Percentiles rank a stretch among this genome's conserved stretches.
phyloP scores from a whole-genome alignment of 2,888 invertebrate species.

The Girardia tigrina region DNA sequence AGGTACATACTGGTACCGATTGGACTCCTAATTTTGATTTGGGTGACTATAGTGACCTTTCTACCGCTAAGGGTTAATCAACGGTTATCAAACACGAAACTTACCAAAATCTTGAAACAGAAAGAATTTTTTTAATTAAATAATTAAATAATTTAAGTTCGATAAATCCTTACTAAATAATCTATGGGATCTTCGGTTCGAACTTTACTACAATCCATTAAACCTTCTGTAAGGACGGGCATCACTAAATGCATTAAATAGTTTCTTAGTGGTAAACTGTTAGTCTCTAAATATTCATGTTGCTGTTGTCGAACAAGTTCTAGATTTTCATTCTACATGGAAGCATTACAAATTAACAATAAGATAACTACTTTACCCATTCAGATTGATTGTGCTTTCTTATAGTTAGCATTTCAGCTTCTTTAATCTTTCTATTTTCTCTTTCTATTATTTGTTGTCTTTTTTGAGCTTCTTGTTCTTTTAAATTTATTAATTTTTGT shows the following conservation, averaged over 20 bases:
- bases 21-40: too few species aligned
- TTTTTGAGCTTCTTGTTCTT: not conserved
- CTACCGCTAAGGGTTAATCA: too few species aligned
- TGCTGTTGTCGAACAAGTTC: not conserved
- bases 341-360: not conserved
- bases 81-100: too few species aligned
- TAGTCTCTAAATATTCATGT: not conserved
- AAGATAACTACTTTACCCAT: not conserved
- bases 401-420: not conserved
- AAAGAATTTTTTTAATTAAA: not conserved
- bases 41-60: too few species aligned
- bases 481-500: not conserved
- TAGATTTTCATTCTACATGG: not conserved
- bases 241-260: slow-evolving; percentile 8
- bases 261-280: not conserved
- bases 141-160: not conserved
- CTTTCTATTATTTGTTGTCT: not conserved
- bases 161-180: not conserved
- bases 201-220: slow-evolving; percentile 11
- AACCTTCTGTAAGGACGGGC: slow-evolving; percentile 5
- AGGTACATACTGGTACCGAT: too few species aligned
- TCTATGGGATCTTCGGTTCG: not conserved
- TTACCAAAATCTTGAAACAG: too few species aligned
- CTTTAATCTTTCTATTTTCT: not conserved
- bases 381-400: not conserved